These are phyloP conservation scores for Malurus elegans DNA, from an alignment of 2,113 vertebrate species.

Conservation along the genomic window DNA sequence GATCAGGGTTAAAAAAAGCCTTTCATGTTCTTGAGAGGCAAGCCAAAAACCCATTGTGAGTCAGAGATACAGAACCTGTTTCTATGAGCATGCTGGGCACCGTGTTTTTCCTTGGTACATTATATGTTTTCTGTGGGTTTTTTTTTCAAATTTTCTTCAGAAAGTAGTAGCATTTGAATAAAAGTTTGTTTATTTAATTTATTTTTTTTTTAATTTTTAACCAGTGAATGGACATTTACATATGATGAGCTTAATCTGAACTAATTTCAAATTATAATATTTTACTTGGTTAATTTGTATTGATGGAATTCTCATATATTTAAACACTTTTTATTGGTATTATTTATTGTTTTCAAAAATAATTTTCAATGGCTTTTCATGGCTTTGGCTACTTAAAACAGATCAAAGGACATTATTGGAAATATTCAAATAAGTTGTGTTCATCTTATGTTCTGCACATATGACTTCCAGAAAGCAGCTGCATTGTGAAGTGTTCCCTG, in stretches of 20 bases:
- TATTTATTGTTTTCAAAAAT: not conserved
- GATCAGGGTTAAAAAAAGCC: not conserved
- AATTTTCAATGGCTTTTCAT: not conserved
- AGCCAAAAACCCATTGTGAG: not conserved
- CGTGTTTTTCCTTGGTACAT: not conserved
- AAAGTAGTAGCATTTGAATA: not conserved
- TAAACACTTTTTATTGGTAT: not conserved
- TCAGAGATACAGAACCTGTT: not conserved
- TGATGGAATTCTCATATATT: not conserved
- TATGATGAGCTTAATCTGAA: not conserved
- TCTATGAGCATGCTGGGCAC: not conserved
- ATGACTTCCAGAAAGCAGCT: not conserved
- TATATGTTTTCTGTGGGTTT: not conserved
- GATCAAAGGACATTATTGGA: not conserved
- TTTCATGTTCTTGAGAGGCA: not conserved
- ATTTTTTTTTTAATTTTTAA: not conserved
- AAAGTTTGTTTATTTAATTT: not conserved
- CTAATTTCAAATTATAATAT: not conserved
- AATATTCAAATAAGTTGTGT: not conserved
- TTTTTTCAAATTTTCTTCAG: not conserved
- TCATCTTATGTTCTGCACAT: not conserved
- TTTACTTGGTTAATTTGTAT: not conserved
- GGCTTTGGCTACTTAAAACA: not conserved
- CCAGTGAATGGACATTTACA: not conserved
- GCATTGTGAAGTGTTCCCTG: not conserved